Base-by-base conservation (phyloP, 2,888 invertebrate species). In the Piscicola geometra region DNA sequence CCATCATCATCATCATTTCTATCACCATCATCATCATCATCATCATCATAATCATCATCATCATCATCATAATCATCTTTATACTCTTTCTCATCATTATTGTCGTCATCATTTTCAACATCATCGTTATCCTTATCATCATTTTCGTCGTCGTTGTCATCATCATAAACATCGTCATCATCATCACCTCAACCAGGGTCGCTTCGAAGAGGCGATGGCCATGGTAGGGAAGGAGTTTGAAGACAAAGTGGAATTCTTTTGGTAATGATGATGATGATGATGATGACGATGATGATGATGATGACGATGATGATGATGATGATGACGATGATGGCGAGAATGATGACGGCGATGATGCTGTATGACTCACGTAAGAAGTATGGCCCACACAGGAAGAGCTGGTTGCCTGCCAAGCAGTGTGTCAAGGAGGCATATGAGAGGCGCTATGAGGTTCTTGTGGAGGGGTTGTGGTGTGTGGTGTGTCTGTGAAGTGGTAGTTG, bases 321-420 rank as follows among this genome's bases (percentile, higher is more conserved):
- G 33, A 69, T 36, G 1, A 70, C 70, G 36, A 35, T 21, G n/a
- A 36, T 41, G 25, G 18, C 47, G 9, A 70, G 21, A 25, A 35
- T 70, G 1, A 36, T 28, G 32, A 9, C 15, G 32, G 12, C n/a
- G 5, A 67, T 30, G 32, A 67, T 30, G n/a, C n/a, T n/a, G n/a
- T n/a, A n/a, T n/a, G n/a, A n/a, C n/a, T n/a, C n/a, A n/a, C n/a
- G n/a, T n/a, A 35, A 3, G n/a, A 28, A 70, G 21, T 2, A 68
- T 68, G 12, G 70, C 41, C 28, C 50, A 30, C 50, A 28, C 52
- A 50, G 47, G 52, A 47, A 3, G 21, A 32, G 28, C 52, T 97
- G 95, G 96, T 88, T 93, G 84, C 93, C 94, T n/a, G 95, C 93
- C 0, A 88, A 92, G 78, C 88, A 89, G 76, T 87, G 91, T 78